These are phyloP conservation scores for Calliphora vomitoria DNA, from an alignment of 2,888 invertebrate species.

Conservation along the genomic window DNA sequence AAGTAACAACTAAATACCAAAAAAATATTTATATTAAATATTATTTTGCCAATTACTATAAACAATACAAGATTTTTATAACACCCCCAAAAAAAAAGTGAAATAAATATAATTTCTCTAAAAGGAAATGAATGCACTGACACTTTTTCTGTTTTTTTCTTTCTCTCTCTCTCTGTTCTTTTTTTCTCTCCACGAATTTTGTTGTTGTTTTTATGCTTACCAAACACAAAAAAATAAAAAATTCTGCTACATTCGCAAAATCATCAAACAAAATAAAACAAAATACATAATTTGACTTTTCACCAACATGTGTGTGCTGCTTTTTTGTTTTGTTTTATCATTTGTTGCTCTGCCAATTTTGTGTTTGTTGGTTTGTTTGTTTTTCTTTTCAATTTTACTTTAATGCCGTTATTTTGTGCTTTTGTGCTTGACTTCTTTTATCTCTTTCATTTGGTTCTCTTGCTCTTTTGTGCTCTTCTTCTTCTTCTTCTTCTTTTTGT, in stretches of 20 bases:
- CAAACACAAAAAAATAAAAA: slow-evolving; percentile 26
- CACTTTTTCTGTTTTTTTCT: slow-evolving; percentile 71
- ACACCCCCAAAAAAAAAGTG: slow-evolving; percentile 3
- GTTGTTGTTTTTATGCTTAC: slow-evolving; percentile 61
- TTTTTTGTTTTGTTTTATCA: slow-evolving; percentile 20
- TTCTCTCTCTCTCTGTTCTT: slow-evolving; percentile 63
- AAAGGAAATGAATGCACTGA: slow-evolving; percentile 66
- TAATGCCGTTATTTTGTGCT: slow-evolving; percentile 32
- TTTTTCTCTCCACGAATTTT: slow-evolving; percentile 61
- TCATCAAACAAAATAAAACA: slow-evolving; percentile 48
- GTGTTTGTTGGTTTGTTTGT: slow-evolving; percentile 23
- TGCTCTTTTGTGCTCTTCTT: slow-evolving; percentile 51
- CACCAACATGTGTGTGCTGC: not conserved
- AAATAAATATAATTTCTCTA: slow-evolving; percentile 36
- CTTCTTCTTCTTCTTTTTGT: slow-evolving; percentile 51
- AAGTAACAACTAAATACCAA: not conserved
- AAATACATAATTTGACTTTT: slow-evolving; percentile 3
- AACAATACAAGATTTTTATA: slow-evolving; percentile 4
- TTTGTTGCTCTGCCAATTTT: slow-evolving; percentile 50
- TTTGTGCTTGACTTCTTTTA: slow-evolving; percentile 27
- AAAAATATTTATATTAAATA: not conserved
- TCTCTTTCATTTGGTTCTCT: slow-evolving; percentile 43
- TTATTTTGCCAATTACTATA: not conserved
- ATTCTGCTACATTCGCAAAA: slow-evolving; percentile 54
- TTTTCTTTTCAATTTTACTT: slow-evolving; percentile 26